Conservation (phyloP, 2,113 vertebrate species). For the Sminthopsis crassicaudata region DNA sequence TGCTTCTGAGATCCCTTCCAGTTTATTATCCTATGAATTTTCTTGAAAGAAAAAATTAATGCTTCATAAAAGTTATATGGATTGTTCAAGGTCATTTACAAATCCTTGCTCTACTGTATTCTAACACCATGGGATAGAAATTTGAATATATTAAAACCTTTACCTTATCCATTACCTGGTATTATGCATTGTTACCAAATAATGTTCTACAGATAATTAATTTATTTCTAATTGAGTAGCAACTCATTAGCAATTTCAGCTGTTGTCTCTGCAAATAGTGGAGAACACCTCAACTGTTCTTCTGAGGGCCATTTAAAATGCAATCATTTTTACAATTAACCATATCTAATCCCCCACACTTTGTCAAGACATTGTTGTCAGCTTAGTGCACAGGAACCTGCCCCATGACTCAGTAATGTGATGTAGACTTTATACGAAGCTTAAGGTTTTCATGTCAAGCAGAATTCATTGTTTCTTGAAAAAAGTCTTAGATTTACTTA, state of each 20-base stretch:
- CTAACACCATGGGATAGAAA: not conserved
- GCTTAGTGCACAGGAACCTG: not conserved
- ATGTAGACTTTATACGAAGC: not conserved
- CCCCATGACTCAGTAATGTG: not conserved
- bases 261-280: not conserved
- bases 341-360: not conserved
- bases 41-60: not conserved
- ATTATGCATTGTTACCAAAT: not conserved
- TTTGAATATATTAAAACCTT: not conserved
- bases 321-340: not conserved
- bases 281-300: not conserved
- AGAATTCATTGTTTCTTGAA: not conserved
- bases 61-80: not conserved
- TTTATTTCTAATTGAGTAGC: not conserved
- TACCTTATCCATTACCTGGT: not conserved
- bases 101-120: not conserved
- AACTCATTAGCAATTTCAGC: not conserved
- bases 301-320: not conserved
- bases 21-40: not conserved
- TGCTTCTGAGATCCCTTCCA: not conserved
- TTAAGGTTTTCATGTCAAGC: not conserved
- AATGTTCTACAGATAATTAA: not conserved
- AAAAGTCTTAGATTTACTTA: not conserved
- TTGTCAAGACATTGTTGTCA: not conserved
- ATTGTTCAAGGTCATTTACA: not conserved